Evolutionary conservation across 2,113 vertebrate species (phyloP).

Genomic region (Sinocyclocheilus anophthalmus): DNA sequence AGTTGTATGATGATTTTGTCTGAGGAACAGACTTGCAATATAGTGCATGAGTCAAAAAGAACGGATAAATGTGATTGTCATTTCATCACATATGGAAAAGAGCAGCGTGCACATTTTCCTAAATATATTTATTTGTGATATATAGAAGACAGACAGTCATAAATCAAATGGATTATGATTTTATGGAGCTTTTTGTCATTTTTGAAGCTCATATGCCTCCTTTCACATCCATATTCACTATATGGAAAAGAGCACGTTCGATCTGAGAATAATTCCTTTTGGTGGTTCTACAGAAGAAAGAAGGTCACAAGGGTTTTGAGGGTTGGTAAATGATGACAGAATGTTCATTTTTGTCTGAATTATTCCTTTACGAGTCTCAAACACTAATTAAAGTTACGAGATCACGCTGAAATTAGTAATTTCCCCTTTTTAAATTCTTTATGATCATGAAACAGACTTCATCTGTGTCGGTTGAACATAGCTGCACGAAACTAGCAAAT

Average conservation of each 20-base stretch:
- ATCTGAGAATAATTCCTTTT: too few relatives aligned
- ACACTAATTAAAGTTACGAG: neutral
- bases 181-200: neutral
- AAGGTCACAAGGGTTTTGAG: neutral
- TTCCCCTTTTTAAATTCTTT: constrained; percentile 31
- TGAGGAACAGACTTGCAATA: neutral
- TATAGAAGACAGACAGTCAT: neutral
- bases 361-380: neutral
- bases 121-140: neutral
- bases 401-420: constrained; percentile 10
- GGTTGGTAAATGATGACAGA: neutral
- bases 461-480: constrained; percentile 9
- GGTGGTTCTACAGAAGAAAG: neutral
- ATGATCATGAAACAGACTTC: constrained; percentile 31
- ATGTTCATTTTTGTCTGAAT: neutral
- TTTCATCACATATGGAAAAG: neutral
- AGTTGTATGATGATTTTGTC: neutral
- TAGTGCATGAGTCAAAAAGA: too few relatives aligned
- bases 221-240: neutral
- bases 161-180: neutral
- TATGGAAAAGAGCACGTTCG: neutral
- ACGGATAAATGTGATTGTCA: neutral
- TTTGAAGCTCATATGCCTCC: neutral
- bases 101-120: neutral
- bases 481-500: constrained; percentile 20